A percentile compares a stretch with the other conserved stretches of the same genome.
Evolutionary conservation across 2,797 vertebrate species (phyloP).

Genomic region (Manis pentadactyla): DNA sequence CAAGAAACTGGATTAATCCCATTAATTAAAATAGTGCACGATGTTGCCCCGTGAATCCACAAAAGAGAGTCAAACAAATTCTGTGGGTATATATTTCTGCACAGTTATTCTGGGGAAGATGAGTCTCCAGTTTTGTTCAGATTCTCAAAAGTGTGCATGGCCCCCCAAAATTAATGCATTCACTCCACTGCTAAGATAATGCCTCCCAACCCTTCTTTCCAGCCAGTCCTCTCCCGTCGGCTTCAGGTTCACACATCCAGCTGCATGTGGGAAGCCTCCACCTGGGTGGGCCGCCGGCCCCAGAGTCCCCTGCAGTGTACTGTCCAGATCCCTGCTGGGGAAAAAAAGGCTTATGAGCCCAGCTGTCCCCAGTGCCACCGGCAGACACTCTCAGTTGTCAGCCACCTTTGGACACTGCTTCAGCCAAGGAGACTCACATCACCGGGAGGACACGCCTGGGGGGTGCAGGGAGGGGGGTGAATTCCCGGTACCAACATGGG

Average conservation of each 20-base stretch:
- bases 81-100: neutral
- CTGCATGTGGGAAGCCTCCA: neutral
- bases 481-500: neutral
- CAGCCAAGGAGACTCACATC: neutral
- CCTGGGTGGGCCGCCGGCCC: neutral
- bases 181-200: neutral
- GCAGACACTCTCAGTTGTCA: neutral
- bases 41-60: neutral
- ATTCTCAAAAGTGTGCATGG: neutral
- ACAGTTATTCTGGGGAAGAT: neutral
- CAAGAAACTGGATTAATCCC: neutral
- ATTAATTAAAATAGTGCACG: neutral
- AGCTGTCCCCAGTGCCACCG: neutral
- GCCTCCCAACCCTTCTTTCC: neutral
- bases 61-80: neutral
- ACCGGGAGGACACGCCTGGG: neutral
- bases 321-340: neutral
- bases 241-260: neutral
- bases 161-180: neutral
- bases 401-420: neutral
- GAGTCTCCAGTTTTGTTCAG: slow-evolving; percentile 2
- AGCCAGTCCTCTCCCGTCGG: neutral
- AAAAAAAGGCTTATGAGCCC: neutral
- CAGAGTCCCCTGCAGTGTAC: neutral
- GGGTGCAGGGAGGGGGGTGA: too few relatives aligned